These are phyloP conservation scores for Cynodonichthys magdalenae DNA, from an alignment of 2,797 vertebrate genomes.

Conservation along the genomic window DNA sequence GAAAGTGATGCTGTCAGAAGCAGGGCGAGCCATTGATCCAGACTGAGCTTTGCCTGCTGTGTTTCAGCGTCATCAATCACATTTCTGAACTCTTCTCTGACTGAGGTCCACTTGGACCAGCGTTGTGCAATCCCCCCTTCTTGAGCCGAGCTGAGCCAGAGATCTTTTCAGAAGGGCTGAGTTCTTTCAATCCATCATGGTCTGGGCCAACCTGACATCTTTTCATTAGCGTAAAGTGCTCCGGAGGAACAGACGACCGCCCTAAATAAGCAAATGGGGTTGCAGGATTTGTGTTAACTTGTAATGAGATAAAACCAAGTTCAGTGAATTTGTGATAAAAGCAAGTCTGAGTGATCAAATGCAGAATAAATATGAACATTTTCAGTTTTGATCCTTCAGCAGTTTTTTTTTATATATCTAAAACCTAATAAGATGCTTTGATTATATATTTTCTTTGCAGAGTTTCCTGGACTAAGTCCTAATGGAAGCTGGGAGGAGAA, in stretches of 20 bases:
- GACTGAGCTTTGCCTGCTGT: slow-evolving; percentile 47
- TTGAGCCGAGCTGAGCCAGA: slow-evolving; percentile 45
- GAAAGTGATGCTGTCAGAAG: slow-evolving; percentile 29
- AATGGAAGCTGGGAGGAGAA: slow-evolving; percentile 39
- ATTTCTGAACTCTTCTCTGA: slow-evolving; percentile 51
- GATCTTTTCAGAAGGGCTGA: slow-evolving; percentile 48
- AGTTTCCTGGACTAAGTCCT: slow-evolving; percentile 8
- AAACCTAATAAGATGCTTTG: no score
- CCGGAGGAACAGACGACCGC: slow-evolving; percentile 17
- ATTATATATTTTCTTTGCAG: not conserved
- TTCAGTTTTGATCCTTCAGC: not conserved
- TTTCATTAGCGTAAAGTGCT: slow-evolving; percentile 76
- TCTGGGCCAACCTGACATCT: slow-evolving; percentile 52
- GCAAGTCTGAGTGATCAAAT: not conserved
- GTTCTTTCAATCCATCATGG: slow-evolving; percentile 69
- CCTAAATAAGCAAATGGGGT: slow-evolving; percentile 16
- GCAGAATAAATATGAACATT: not conserved
- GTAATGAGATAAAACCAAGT: slow-evolving; percentile 24
- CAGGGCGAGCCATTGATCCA: slow-evolving; percentile 49
- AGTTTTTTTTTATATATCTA: slow-evolving; percentile 1
- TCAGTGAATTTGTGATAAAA: slow-evolving; percentile 9
- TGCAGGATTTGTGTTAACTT: slow-evolving; percentile 25
- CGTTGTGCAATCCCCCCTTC: slow-evolving; percentile 20
- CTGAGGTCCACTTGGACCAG: slow-evolving; percentile 35
- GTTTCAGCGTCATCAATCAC: slow-evolving; percentile 71